Evolutionary conservation across 1,140 invertebrate species (phyloP).

Genomic region (Calephelis nemesis): DNA sequence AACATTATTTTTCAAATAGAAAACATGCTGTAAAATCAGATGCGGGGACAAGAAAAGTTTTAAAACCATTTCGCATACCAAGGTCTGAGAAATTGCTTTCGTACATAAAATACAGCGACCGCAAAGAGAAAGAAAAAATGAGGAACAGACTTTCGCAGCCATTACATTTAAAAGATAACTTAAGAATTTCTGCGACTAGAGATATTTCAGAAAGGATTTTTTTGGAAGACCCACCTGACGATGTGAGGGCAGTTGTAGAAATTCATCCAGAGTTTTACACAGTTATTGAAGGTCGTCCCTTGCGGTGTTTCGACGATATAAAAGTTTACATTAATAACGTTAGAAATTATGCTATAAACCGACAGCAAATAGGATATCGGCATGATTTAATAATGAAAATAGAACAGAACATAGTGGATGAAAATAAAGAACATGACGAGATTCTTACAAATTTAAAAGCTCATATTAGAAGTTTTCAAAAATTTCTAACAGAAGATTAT

Average conservation of each 20-base stretch:
- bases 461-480: slow-evolving; percentile 81
- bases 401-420: slow-evolving; percentile 80
- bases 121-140: slow-evolving; percentile 52
- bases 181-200: slow-evolving; percentile 59
- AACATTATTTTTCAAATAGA: slow-evolving; percentile 67
- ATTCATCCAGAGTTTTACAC: slow-evolving; percentile 83
- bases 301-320: slow-evolving; percentile 80
- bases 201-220: slow-evolving; percentile 69
- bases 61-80: slow-evolving; percentile 51
- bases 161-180: slow-evolving; percentile 61
- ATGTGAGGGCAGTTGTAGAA: slow-evolving; percentile 78
- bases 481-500: slow-evolving; percentile 82
- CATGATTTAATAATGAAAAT: slow-evolving; percentile 81
- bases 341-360: slow-evolving; percentile 77
- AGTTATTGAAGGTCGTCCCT: slow-evolving; percentile 80
- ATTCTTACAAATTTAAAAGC: slow-evolving; percentile 77
- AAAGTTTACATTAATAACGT: slow-evolving; percentile 80
- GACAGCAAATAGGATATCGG: slow-evolving; percentile 80
- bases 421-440: slow-evolving; percentile 76
- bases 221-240: slow-evolving; percentile 59
- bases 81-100: slow-evolving; percentile 65
- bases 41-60: slow-evolving; percentile 33
- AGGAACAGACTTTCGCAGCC: slow-evolving; percentile 51
- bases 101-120: slow-evolving; percentile 71
- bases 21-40: slow-evolving; percentile 47